These are phyloP conservation scores for Chloropsis hardwickii DNA, from an alignment of 2,113 vertebrate species.

Conservation along the genomic window DNA sequence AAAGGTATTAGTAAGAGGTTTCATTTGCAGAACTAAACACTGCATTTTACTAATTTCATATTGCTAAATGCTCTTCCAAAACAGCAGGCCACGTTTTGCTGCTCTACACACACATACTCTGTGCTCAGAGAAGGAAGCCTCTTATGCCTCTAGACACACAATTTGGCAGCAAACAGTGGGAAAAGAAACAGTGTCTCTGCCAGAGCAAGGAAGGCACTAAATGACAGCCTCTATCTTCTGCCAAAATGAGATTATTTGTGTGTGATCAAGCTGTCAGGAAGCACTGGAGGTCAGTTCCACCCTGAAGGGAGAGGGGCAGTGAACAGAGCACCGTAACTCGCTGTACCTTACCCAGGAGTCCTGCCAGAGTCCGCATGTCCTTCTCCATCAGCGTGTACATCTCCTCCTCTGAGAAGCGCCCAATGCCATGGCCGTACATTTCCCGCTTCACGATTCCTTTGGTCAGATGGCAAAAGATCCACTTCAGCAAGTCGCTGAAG, in stretches of 20 bases:
- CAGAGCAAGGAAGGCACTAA: not conserved
- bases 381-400: slow-evolving; percentile 96
- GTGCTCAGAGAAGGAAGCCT: not conserved
- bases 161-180: not conserved
- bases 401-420: slow-evolving; percentile 92
- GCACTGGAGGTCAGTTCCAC: not conserved
- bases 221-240: not conserved
- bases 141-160: not conserved
- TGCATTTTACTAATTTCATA: not conserved
- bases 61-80: not conserved
- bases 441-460: slow-evolving; percentile 92
- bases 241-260: not conserved
- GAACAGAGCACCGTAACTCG: not conserved
- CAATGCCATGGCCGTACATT: slow-evolving; percentile 96
- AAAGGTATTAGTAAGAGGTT: not conserved
- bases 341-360: slow-evolving; percentile 84
- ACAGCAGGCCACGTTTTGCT: rapidly evolving
- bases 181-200: not conserved
- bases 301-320: not conserved
- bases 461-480: slow-evolving; percentile 90
- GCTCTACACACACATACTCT: rapidly evolving
- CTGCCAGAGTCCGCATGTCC: slow-evolving; percentile 92
- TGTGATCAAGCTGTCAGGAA: not conserved
- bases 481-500: slow-evolving; percentile 90
- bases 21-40: not conserved